Evolutionary conservation across 2,888 invertebrate species (phyloP), one percentile per base, ranked within the genome.

Genomic region (Tridacna gigas): DNA sequence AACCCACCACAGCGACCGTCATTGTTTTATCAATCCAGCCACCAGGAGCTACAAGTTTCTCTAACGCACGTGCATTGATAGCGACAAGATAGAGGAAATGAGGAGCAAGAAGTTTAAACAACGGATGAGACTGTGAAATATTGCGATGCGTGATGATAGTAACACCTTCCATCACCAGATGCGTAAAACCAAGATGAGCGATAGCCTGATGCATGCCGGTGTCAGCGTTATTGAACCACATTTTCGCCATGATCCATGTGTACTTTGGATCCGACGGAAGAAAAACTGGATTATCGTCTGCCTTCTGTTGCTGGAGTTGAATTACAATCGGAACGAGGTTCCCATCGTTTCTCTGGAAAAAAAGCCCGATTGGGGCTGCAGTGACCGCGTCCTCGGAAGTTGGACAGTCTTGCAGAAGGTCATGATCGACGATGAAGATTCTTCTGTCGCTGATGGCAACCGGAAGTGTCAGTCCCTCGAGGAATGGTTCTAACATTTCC

Each of bases 121-220:
- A 84, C 0, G 95, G 95, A 89, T 95, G 95, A n/a, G 95, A 95
- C 65, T 94, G 94, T 5, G 95, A 95, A 15, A 95, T 89, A 78
- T 95, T 93, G 47, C 95, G 87, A 85, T 95, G 94, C 0, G 95
- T 93, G 63, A 94, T 92, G 18, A 95, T 92, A 28, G 91, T 92
- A 2, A 95, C 92, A 0, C 95, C 95, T 89, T 95, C 95, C 95
- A 95, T 95, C 79, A 95, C 82, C 74, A 95, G 88, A 89, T 95
- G 95, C 4, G 95, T 95, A 88, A 93, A 94, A 51, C 95, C 95
- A 74, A 95, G 86, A 89, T 95, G 95, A 4, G 94, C 93, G 26
- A 92, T 88, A 4, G 94, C 91, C 82, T 95, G 95, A 83, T 95
- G 95, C 66, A 93, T 91, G 37, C 91, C 90, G 0, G 94, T 94